Conservation (phyloP, 2,113 vertebrate species). For the Engraulis encrasicolus region DNA sequence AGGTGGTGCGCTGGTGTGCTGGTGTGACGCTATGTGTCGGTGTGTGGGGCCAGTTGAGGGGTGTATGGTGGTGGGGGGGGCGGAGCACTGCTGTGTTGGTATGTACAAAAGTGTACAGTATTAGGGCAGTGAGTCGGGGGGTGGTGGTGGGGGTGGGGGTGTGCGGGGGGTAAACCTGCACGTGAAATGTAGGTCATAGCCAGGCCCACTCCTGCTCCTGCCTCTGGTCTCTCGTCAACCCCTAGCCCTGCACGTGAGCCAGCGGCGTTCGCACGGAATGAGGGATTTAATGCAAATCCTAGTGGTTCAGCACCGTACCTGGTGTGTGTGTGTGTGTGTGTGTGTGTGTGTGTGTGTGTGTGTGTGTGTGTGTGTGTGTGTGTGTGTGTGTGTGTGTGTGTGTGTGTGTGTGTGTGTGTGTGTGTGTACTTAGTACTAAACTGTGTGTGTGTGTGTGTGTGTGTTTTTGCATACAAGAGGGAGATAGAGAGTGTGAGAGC, state of each 20-base stretch:
- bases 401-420: too few relatives aligned
- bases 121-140: too few relatives aligned
- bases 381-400: slow-evolving; percentile 18
- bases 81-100: too few relatives aligned
- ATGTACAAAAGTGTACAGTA: too few relatives aligned
- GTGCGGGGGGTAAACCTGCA: neutral
- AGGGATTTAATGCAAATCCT: neutral
- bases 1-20: too few relatives aligned
- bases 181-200: slow-evolving; percentile 15
- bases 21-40: too few relatives aligned
- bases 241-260: neutral
- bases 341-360: slow-evolving; percentile 12
- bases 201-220: too few relatives aligned
- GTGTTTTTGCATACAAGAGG: too few relatives aligned
- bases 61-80: neutral
- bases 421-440: too few relatives aligned
- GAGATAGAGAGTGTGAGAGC: too few relatives aligned
- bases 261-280: neutral
- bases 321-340: slow-evolving; percentile 21
- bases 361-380: slow-evolving; percentile 37
- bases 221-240: slow-evolving; percentile 2
- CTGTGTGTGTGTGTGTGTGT: neutral
- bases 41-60: too few relatives aligned
- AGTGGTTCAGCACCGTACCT: slow-evolving; percentile 12
- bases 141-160: neutral